A percentile compares a stretch with the other conserved stretches of the same genome.
Evolutionary conservation across 2,113 vertebrate genomes (phyloP).

Genomic region (Syrmaticus mikado): DNA sequence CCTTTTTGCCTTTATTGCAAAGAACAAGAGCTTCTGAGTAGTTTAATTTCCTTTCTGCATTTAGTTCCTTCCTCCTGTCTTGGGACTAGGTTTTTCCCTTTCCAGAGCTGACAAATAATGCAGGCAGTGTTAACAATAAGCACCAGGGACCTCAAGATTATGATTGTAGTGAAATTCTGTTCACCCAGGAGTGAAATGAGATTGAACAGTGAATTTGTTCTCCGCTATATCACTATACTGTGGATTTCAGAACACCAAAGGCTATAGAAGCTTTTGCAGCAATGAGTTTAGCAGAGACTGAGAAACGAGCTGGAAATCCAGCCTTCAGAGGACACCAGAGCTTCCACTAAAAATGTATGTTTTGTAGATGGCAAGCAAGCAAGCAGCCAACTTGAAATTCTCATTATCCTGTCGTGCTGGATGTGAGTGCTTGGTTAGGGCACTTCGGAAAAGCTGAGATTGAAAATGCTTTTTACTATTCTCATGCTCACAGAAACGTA

Average conservation of each 20-base stretch:
- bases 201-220: not conserved
- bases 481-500: not conserved
- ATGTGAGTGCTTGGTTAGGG: not conserved
- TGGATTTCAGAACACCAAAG: not conserved
- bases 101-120: slow-evolving; percentile 7
- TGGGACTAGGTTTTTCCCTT: not conserved
- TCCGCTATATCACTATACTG: not conserved
- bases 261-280: not conserved
- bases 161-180: not conserved
- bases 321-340: not conserved
- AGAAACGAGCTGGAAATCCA: not conserved
- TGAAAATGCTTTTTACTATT: not conserved
- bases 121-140: not conserved
- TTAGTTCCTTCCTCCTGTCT: slow-evolving; percentile 17
- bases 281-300: not conserved
- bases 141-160: not conserved
- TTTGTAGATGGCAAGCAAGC: not conserved
- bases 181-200: not conserved
- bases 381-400: not conserved
- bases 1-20: not conserved
- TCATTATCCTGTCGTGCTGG: not conserved
- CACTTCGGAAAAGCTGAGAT: not conserved
- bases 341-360: not conserved
- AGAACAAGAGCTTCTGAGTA: not conserved
- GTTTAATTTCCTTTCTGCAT: not conserved